Conservation (phyloP, 1,140 invertebrate species). For the Sitophilus oryzae region DNA sequence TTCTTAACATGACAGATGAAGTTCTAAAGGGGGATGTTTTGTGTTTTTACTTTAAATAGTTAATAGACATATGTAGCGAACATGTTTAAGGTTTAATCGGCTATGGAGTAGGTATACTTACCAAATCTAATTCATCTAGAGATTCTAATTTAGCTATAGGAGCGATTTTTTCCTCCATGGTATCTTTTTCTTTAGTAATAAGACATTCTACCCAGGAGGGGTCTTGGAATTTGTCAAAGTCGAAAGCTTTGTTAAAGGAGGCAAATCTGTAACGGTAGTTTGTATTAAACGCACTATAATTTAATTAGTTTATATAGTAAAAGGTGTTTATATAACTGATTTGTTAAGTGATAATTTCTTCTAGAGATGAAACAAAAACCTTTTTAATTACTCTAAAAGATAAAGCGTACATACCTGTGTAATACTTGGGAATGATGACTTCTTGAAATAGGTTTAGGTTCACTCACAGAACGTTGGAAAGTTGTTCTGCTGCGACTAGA, state of each 20-base stretch:
- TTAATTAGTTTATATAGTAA: too few relatives aligned
- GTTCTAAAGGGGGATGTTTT: too few relatives aligned
- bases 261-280: constrained; percentile 37
- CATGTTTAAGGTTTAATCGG: too few relatives aligned
- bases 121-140: constrained; percentile 57
- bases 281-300: too few relatives aligned
- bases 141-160: constrained; percentile 62
- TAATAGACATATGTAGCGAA: too few relatives aligned
- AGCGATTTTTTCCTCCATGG: constrained; percentile 43
- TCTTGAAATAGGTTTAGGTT: constrained; percentile 43
- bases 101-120: constrained; percentile 22
- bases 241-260: constrained; percentile 43
- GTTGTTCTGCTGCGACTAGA: constrained; percentile 35
- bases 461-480: constrained; percentile 43
- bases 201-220: constrained; percentile 34
- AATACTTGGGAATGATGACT: constrained; percentile 40
- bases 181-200: constrained; percentile 31
- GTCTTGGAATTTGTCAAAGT: constrained; percentile 38
- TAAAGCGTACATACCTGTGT: constrained; percentile 42
- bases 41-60: too few relatives aligned
- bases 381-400: too few relatives aligned
- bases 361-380: too few relatives aligned
- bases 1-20: too few relatives aligned
- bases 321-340: too few relatives aligned
- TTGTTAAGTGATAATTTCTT: too few relatives aligned